Percentiles rank a stretch among this genome's conserved stretches.
phyloP scores from a whole-genome alignment of 2,888 invertebrate species.

The Drosophila pseudotalamancana region DNA sequence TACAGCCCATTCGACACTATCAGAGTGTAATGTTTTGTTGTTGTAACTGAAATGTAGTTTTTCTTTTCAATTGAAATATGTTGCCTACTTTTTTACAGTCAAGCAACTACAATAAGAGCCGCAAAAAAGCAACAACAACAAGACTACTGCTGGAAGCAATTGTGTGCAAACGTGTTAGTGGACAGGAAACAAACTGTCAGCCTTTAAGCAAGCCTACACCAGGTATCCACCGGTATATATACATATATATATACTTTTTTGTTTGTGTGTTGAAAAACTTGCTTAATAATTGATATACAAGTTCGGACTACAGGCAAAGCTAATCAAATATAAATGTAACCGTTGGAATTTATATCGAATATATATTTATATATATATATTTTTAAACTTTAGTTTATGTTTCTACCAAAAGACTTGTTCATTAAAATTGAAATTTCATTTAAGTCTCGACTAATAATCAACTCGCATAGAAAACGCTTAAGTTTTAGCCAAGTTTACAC shows the following conservation, averaged over 20 bases:
- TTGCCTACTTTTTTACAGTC: slow-evolving; percentile 57
- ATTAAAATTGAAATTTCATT: too few relatives aligned
- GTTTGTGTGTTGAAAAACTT: neutral
- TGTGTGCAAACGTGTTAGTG: slow-evolving; percentile 51
- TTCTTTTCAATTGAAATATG: slow-evolving; percentile 59
- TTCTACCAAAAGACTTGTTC: too few relatives aligned
- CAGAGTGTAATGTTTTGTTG: slow-evolving; percentile 56
- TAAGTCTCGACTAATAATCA: too few relatives aligned
- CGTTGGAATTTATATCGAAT: neutral
- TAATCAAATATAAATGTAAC: neutral
- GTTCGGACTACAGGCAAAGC: neutral
- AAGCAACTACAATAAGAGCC: too few relatives aligned
- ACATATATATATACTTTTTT: neutral
- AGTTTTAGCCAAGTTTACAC: too few relatives aligned
- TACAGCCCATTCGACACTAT: slow-evolving; percentile 42
- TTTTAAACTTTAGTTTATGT: too few relatives aligned
- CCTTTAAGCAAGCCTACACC: slow-evolving; percentile 21
- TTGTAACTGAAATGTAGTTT: slow-evolving; percentile 54
- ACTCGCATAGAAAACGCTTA: too few relatives aligned
- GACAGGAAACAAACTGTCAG: slow-evolving; percentile 47
- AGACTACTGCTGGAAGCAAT: slow-evolving; percentile 32
- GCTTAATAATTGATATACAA: slow-evolving; percentile 12
- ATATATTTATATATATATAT: too few relatives aligned
- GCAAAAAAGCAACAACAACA: neutral
- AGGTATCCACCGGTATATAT: neutral